Conservation (phyloP, 2,113 vertebrate genomes). For the Sorex araneus region DNA sequence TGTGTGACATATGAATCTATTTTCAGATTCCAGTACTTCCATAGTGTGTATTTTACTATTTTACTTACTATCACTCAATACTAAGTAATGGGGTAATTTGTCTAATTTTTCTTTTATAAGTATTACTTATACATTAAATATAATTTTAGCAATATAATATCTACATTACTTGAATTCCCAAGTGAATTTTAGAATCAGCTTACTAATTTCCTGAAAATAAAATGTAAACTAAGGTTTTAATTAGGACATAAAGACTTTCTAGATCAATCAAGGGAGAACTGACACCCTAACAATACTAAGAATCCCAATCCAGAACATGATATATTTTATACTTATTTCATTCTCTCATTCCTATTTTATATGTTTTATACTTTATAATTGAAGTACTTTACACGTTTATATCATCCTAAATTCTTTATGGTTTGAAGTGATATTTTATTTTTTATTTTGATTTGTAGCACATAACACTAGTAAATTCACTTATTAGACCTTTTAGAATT, state of each 20-base stretch:
- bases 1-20: not conserved
- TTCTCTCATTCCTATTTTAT: constrained; percentile 24
- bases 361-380: not conserved
- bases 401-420: not conserved
- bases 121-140: not conserved
- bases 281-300: not conserved
- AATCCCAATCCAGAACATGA: not conserved
- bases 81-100: not conserved
- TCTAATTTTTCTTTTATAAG: not conserved
- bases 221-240: constrained; percentile 6
- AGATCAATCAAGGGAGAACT: not conserved
- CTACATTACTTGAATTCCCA: constrained; percentile 20
- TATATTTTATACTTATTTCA: not conserved
- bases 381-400: constrained; percentile 6
- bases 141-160: not conserved
- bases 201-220: not conserved
- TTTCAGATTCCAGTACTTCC: not conserved
- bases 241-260: not conserved
- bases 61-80: not conserved
- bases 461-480: not conserved
- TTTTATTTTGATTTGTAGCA: not conserved
- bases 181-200: constrained; percentile 15
- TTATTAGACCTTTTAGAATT: not conserved
- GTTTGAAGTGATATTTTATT: not conserved
- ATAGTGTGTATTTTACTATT: not conserved